A percentile compares a stretch with the other conserved stretches of the same genome.
These are phyloP conservation scores for Ceratotherium simum DNA, from an alignment of 2,113 vertebrate genomes.

Conservation along the genomic window DNA sequence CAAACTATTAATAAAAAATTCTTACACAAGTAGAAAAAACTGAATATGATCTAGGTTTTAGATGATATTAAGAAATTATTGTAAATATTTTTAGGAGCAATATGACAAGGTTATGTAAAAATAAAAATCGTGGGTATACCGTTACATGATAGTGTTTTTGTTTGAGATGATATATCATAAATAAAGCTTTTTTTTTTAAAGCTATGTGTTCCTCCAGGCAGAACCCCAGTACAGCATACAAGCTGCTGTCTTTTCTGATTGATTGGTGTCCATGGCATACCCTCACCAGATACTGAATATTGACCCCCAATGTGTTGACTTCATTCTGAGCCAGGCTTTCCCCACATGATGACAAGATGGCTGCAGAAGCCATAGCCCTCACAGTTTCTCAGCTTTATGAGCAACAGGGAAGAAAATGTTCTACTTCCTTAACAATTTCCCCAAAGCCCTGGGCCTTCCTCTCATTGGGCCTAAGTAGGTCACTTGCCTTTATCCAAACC, in stretches of 20 bases:
- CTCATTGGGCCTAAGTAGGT: background rate
- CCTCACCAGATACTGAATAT: background rate
- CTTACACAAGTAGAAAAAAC: background rate
- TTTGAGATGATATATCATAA: background rate
- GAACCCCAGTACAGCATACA: background rate
- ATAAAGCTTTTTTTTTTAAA: background rate
- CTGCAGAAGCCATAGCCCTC: background rate
- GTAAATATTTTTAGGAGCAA: conserved; percentile 20
- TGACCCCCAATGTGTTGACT: background rate
- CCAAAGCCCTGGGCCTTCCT: background rate
- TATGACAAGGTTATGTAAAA: background rate
- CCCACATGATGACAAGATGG: background rate
- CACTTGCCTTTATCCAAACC: background rate
- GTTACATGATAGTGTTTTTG: background rate
- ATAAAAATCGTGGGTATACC: background rate
- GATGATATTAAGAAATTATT: background rate
- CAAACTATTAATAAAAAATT: background rate
- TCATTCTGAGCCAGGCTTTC: background rate
- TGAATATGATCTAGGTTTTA: background rate
- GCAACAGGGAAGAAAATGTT: background rate
- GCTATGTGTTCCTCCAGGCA: background rate
- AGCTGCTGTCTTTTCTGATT: background rate
- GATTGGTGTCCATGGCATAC: background rate
- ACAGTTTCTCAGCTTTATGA: background rate
- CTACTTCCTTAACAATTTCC: background rate